Percentiles rank a stretch among this genome's conserved stretches.
Evolutionary conservation across 2,797 vertebrate genomes (phyloP).

Genomic region (Graptemys geographica): DNA sequence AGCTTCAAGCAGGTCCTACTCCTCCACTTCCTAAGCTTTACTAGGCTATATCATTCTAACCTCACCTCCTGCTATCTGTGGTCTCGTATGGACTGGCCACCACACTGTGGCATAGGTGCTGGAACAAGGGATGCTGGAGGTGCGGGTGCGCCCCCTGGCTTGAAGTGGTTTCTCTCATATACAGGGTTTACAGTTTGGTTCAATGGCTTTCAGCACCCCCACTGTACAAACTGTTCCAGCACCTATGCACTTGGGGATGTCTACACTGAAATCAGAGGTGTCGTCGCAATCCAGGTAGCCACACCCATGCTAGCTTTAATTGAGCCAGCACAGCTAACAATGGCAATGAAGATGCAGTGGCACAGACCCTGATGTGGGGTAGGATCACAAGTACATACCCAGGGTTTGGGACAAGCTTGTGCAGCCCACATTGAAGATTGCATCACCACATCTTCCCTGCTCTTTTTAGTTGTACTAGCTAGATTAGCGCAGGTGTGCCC

Average conservation of each 20-base stretch:
- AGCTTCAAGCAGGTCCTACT: not conserved
- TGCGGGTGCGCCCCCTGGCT: too few species aligned
- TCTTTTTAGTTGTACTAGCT: not conserved
- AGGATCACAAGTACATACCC: not conserved
- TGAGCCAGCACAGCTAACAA: not conserved
- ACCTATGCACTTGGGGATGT: too few species aligned
- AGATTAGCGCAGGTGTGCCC: not conserved
- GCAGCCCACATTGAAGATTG: not conserved
- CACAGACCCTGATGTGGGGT: not conserved
- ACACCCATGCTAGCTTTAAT: not conserved
- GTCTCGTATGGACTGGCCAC: fast-evolving
- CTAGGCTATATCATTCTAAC: fast-evolving
- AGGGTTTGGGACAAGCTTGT: not conserved
- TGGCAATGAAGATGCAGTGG: not conserved
- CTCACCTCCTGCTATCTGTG: fast-evolving
- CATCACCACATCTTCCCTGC: not conserved
- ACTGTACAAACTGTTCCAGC: too few species aligned
- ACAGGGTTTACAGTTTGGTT: too few species aligned
- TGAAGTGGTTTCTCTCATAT: too few species aligned
- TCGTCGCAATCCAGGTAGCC: not conserved
- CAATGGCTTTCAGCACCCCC: too few species aligned
- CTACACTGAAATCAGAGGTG: too few species aligned
- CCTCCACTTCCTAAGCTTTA: not conserved
- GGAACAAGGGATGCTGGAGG: too few species aligned
- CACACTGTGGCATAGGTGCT: not conserved